Evolutionary conservation across 2,113 vertebrate genomes (phyloP).

Genomic region (Pantherophis guttatus): DNA sequence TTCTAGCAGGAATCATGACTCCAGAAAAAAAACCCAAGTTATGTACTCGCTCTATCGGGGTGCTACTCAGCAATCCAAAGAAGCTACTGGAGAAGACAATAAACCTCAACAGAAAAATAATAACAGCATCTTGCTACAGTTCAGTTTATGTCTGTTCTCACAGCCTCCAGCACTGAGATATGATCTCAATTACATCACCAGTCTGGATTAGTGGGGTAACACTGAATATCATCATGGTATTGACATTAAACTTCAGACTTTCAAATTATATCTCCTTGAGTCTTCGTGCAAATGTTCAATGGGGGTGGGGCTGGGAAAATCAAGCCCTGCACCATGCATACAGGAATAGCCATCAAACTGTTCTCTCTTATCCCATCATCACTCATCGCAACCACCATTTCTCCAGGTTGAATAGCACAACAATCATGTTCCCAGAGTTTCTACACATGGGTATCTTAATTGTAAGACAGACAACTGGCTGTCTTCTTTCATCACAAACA

Average conservation of each 20-base stretch:
- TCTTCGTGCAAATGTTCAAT: neutral
- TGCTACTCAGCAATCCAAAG: neutral
- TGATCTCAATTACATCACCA: neutral
- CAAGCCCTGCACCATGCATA: neutral
- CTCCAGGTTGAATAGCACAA: neutral
- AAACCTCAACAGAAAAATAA: neutral
- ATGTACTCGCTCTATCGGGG: neutral
- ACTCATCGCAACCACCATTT: neutral
- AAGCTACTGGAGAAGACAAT: neutral
- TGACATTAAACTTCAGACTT: neutral
- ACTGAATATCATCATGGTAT: neutral
- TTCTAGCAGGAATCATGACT: neutral
- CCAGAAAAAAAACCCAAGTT: neutral
- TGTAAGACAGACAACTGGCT: neutral
- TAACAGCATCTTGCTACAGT: neutral
- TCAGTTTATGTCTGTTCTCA: neutral
- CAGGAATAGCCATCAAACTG: neutral
- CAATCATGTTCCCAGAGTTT: neutral
- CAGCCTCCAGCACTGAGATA: neutral
- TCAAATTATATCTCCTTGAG: neutral
- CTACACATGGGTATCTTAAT: neutral
- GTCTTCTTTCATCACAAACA: neutral
- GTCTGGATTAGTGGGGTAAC: neutral
- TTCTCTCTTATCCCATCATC: neutral
- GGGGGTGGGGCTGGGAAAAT: neutral